Evolutionary conservation across 1,140 invertebrate genomes (phyloP), one percentile per base, ranked within the genome.

Genomic region (Plodia interpunctella): DNA sequence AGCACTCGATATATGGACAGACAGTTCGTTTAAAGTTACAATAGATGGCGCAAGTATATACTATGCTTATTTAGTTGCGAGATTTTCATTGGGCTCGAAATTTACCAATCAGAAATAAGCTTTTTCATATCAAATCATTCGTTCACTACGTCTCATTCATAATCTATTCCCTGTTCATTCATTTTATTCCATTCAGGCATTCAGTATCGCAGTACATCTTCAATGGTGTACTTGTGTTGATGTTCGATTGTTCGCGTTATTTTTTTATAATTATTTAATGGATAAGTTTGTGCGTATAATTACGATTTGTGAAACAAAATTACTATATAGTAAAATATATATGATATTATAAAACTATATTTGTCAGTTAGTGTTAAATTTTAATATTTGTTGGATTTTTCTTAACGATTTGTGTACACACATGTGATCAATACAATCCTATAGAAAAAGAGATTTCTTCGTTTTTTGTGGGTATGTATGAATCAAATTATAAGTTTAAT

Each of bases 381-480:
- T 44, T 17, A 15, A n/a, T 44, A 15, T 44, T 44, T 44, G 15
- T 44, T 44, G 38, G 38, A 44, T 44, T 44, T 44, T 44, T n/a
- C n/a, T 3, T 17, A 44, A 62, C 66, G 66, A 73, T 74, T 76
- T 76, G 73, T 78, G 72, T 72, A 80, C 72, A 82, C 76, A 83
- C 76, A 83, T 83, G 85, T 85, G 82, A 88, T 84, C 80, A 68
- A 83, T 86, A 80, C 59, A 75, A 71, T 25, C 21, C 21, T 3
- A 3, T 65, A 72, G 70, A 74, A 59, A 57, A 62, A 32, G 59
- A 44, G 70, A 60, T 70, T 78, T 78, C 60, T 73, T 75, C 68
- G 21, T 61, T 75, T 60, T 60, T 57, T 72, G 74, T 70, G 70
- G 78, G 85, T 88, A 87, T 68, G 82, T 81, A 79, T 80, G 62